Conservation (phyloP, 37 sponge, comb jelly and placozoan genomes). For the Diacarnus erythraeanus region DNA sequence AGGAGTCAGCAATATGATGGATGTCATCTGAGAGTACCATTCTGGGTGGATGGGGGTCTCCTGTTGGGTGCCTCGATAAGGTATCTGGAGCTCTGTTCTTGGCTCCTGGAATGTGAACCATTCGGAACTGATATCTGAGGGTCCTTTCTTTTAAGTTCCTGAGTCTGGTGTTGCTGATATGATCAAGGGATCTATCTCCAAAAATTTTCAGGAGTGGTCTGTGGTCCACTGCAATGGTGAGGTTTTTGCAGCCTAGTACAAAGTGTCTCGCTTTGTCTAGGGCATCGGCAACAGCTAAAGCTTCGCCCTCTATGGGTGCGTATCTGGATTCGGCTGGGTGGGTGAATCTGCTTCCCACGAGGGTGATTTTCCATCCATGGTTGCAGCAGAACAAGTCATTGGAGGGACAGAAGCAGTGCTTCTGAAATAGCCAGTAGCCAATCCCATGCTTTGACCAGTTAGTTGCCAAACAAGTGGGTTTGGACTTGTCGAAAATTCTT, state of each 20-base stretch:
- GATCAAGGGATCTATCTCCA: conserved; percentile 14
- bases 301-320: conserved; percentile 53
- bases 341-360: conserved; percentile 55
- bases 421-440: conserved; percentile 47
- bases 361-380: conserved; percentile 47
- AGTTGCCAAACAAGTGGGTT: conserved; percentile 38
- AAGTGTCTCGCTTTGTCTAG: conserved; percentile 53
- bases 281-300: conserved; percentile 44
- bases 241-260: conserved; percentile 47
- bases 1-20: conserved; percentile 15
- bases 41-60: conserved; percentile 49
- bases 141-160: conserved; percentile 32
- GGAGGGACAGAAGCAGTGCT: conserved; percentile 47
- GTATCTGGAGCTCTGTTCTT: conserved; percentile 30
- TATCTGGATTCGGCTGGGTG: conserved; percentile 49
- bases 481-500: conserved; percentile 32
- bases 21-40: conserved; percentile 39
- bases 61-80: conserved; percentile 45
- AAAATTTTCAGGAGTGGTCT: conserved; percentile 8
- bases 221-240: conserved; percentile 35
- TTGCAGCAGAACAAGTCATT: conserved; percentile 39
- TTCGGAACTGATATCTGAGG: conserved; percentile 24
- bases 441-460: conserved; percentile 41
- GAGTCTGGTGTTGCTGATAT: conserved; percentile 11
- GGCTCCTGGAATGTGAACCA: conserved; percentile 40